Conservation (phyloP, 2,797 vertebrate genomes). For the Hypotaenidia okinawae region DNA sequence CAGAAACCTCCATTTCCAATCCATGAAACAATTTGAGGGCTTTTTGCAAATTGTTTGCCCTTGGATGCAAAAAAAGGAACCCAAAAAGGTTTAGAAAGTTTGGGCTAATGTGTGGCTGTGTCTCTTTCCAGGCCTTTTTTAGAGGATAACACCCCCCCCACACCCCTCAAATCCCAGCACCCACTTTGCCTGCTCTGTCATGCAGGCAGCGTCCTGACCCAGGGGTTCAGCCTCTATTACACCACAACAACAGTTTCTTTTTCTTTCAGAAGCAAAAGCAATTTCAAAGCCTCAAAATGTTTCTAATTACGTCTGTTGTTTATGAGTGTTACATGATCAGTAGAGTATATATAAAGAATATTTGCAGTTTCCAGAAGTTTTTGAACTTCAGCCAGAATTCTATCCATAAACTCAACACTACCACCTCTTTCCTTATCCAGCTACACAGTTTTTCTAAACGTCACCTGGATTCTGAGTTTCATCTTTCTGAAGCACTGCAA, state of each 20-base stretch:
- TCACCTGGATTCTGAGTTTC: not conserved
- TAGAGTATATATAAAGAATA: not conserved
- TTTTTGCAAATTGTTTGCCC: not conserved
- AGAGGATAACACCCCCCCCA: not conserved
- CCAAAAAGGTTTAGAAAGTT: not conserved
- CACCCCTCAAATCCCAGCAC: not conserved
- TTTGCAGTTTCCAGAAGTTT: conserved; percentile 32
- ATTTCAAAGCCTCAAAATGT: conserved; percentile 47
- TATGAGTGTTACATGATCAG: conserved; percentile 47
- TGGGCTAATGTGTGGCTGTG: not conserved
- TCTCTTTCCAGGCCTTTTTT: not conserved
- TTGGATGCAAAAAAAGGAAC: not conserved
- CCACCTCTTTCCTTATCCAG: not conserved
- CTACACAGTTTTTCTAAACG: not conserved
- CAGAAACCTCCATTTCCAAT: not conserved
- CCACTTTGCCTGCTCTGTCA: not conserved
- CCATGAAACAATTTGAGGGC: not conserved
- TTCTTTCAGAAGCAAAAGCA: conserved; percentile 40
- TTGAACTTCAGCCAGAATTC: conserved; percentile 9
- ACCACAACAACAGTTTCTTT: conserved; percentile 26
- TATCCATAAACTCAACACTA: not conserved
- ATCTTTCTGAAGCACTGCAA: not conserved
- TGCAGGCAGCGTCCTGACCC: not conserved
- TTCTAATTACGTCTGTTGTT: conserved; percentile 51
- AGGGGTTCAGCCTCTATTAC: not conserved